These are phyloP conservation scores for Diplazon laetatorius DNA, from an alignment of 2,888 invertebrate genomes.

Conservation along the genomic window DNA sequence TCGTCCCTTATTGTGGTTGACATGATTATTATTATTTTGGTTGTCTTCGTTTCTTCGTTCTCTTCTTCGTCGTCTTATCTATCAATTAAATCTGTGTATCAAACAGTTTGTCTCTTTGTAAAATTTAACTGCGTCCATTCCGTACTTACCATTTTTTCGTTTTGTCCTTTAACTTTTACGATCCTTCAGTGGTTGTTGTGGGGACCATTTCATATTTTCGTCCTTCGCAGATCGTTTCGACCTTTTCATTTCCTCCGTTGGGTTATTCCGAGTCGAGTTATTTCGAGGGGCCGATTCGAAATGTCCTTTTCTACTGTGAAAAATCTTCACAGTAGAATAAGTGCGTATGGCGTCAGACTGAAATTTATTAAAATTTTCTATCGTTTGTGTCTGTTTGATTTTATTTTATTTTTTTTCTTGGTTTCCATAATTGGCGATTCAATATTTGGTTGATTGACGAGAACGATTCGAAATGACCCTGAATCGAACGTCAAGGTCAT, in stretches of 20 bases:
- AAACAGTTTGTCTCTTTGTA: conserved; percentile 30
- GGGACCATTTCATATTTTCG: background rate
- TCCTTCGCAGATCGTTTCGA: background rate
- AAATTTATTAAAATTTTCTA: too few relatives aligned
- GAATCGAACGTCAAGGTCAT: conserved; percentile 44
- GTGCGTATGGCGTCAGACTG: too few relatives aligned
- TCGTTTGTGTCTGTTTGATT: too few relatives aligned
- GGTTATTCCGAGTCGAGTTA: background rate
- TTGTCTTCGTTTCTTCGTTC: conserved; percentile 18
- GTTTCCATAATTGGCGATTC: conserved; percentile 67
- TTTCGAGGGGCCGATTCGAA: too few relatives aligned
- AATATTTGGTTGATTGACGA: conserved; percentile 71
- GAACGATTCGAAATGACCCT: conserved; percentile 74
- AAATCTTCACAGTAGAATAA: too few relatives aligned
- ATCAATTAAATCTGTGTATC: conserved; percentile 54
- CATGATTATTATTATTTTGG: conserved; percentile 9
- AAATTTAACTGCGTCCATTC: conserved; percentile 10
- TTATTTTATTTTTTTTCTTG: background rate
- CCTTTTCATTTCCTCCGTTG: background rate
- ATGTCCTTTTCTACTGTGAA: too few relatives aligned
- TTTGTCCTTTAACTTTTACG: background rate
- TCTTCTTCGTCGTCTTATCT: conserved; percentile 32
- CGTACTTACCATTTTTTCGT: background rate
- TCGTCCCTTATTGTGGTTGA: conserved; percentile 9
- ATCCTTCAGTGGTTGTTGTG: background rate